Base-by-base conservation (phyloP, 2,888 invertebrate species). In the Camponotus fellah region DNA sequence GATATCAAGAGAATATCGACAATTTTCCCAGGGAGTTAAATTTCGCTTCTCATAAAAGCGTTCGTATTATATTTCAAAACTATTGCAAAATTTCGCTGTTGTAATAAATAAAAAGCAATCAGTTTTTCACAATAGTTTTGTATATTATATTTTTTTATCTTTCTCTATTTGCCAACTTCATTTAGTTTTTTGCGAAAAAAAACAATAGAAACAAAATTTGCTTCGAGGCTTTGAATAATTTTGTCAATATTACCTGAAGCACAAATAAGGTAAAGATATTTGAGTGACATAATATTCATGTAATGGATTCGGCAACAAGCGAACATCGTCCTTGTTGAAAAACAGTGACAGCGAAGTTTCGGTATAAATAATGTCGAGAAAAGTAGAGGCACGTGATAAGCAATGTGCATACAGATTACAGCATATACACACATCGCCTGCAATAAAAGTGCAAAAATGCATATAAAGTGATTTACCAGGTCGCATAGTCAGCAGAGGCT, bases 301-400 rank as follows among this genome's bases (percentile, higher is more conserved):
- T 40, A 56, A 58, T 43, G 4, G 32, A 26, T 26, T 26, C 64
- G 14, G 21, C 34, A 64, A 75, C 64, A 46, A 75, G 14, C 66
- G 37, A 53, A 40, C 40, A 43, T 9, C 56, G n/a, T 40, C 56
- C 69, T 69, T 69, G 26, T 76, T 68, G 56, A 56, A 77, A 77
- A 77, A 77, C 77, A 68, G 56, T 56, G 77, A 77, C 77, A 77
- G 69, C 56, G 2, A 68, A 68, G 77, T 68, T 77, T 77, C 69
- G 17, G 40, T 77, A 56, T 76, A 76, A 77, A 68, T 68, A 77
- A 77, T 56, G 53, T 68, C 40, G 40, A 68, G 69, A 68, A 68
- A 77, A 76, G 76, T 68, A 26, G 69, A 77, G 56, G 40, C 32
- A n/a, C 40, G 32, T 56, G 40, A 68, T 68, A 77, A 77, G 68